A percentile compares a stretch with the other conserved stretches of the same genome.
Evolutionary conservation across 2,797 vertebrate species (phyloP).

Genomic region (Pampus argenteus): DNA sequence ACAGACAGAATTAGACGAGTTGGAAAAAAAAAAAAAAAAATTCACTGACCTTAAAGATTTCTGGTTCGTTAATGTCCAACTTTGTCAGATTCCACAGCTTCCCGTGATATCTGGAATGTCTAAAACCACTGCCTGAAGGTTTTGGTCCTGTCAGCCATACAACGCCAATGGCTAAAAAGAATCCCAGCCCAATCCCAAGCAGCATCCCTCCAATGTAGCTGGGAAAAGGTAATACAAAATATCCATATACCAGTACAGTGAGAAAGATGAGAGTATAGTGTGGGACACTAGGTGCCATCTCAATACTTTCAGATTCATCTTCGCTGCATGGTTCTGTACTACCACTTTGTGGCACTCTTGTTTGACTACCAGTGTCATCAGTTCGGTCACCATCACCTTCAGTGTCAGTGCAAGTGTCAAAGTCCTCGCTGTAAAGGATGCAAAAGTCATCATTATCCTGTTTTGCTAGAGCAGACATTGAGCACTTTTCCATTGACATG

Average conservation of each 20-base stretch:
- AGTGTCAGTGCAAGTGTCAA: constrained; percentile 86
- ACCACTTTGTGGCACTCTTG: constrained; percentile 55
- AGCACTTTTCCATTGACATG: constrained; percentile 88
- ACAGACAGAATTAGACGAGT: neutral
- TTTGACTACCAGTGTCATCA: constrained; percentile 42
- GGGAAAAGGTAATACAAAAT: constrained; percentile 93
- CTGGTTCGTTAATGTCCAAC: constrained; percentile 93
- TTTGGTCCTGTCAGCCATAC: constrained; percentile 92
- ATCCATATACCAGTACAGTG: constrained; percentile 90
- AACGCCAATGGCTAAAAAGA: constrained; percentile 90
- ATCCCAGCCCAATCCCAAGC: constrained; percentile 91
- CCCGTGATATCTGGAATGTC: constrained; percentile 62
- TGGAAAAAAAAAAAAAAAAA: neutral
- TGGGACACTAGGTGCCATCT: constrained; percentile 83
- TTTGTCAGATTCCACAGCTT: constrained; percentile 74
- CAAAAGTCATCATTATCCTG: constrained; percentile 97
- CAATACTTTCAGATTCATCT: constrained; percentile 81
- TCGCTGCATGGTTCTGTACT: constrained; percentile 76
- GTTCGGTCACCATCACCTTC: constrained; percentile 74
- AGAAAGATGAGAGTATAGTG: constrained; percentile 88
- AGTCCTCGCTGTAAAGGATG: constrained; percentile 92
- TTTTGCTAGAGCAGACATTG: constrained; percentile 90
- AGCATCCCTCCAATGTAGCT: constrained; percentile 89
- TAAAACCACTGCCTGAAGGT: constrained; percentile 66
- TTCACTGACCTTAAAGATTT: constrained; percentile 91